These are phyloP conservation scores for Augiades crinisus DNA, from an alignment of 2,888 invertebrate species.

Conservation along the genomic window DNA sequence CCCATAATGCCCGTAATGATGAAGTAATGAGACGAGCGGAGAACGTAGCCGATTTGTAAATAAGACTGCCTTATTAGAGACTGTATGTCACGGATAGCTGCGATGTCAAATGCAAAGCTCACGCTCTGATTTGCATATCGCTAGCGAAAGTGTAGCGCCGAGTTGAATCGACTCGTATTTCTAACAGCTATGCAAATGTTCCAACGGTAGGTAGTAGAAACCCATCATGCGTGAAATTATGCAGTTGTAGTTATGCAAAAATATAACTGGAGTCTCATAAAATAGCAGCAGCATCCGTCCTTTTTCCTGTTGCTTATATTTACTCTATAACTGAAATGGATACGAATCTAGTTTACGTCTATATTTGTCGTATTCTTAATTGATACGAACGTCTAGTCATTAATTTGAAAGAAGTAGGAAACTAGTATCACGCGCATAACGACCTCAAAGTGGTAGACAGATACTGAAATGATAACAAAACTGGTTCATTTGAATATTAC, in stretches of 20 bases:
- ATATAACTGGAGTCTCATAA: conserved; percentile 35
- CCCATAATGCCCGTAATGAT: conserved; percentile 54
- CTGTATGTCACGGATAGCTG: conserved; percentile 38
- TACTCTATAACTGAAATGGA: no score
- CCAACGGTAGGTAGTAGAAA: conserved; percentile 29
- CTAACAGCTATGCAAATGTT: conserved; percentile 39
- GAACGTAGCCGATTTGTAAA: conserved; percentile 43
- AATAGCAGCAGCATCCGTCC: background rate
- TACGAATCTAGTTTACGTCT: background rate
- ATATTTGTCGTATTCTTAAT: no score
- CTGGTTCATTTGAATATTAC: conserved; percentile 67
- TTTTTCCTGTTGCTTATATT: no score
- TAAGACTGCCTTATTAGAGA: conserved; percentile 37
- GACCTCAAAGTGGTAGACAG: conserved; percentile 31
- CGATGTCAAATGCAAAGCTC: conserved; percentile 50
- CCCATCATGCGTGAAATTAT: conserved; percentile 30
- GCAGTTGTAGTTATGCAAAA: conserved; percentile 31
- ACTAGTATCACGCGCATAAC: conserved; percentile 31
- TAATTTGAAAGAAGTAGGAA: conserved; percentile 38
- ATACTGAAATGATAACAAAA: conserved; percentile 45
- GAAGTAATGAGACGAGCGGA: conserved; percentile 43
- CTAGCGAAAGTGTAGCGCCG: conserved; percentile 69
- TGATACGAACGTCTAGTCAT: no score
- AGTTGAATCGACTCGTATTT: conserved; percentile 56
- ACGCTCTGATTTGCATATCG: conserved; percentile 75